These are phyloP conservation scores for Drosophila hawaiiensis DNA, from an alignment of 2,888 invertebrate genomes.

Conservation along the genomic window DNA sequence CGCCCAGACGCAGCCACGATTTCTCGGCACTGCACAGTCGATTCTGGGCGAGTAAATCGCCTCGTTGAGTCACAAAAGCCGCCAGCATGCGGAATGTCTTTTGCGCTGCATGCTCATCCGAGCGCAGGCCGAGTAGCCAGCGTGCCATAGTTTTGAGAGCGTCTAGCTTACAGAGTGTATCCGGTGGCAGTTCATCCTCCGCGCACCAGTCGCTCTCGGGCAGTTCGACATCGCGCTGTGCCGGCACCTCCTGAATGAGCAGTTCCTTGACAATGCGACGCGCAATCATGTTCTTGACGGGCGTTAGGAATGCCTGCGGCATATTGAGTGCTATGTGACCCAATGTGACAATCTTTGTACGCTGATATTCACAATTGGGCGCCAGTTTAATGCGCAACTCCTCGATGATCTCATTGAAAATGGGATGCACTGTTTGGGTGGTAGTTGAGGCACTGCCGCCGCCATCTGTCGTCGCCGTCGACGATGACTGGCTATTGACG, in stretches of 20 bases:
- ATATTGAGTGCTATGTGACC: conserved; percentile 97
- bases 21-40: conserved; percentile 93
- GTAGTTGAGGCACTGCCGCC: conserved; percentile 67
- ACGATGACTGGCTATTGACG: conserved; percentile 88
- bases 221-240: conserved; percentile 85
- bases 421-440: conserved; percentile 87
- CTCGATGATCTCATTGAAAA: conserved; percentile 94
- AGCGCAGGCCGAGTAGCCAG: conserved; percentile 96
- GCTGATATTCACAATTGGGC: conserved; percentile 92
- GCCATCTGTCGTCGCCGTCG: conserved; percentile 55
- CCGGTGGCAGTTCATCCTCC: conserved; percentile 94
- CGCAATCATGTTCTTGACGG: conserved; percentile 97
- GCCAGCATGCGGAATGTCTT: conserved; percentile 97
- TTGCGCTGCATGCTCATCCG: conserved; percentile 94
- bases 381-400: conserved; percentile 91
- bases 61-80: conserved; percentile 96
- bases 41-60: conserved; percentile 92
- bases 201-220: conserved; percentile 89
- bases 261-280: conserved; percentile 98
- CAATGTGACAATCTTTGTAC: conserved; percentile 96
- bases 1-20: conserved; percentile 96
- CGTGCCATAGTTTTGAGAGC: conserved; percentile 98
- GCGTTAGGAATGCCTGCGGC: conserved; percentile 94
- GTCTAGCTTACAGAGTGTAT: conserved; percentile 96
- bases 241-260: conserved; percentile 91